Percentiles rank a stretch among this genome's conserved stretches.
phyloP scores from a whole-genome alignment of 1,140 invertebrate genomes.

The Penaeus vannamei region DNA sequence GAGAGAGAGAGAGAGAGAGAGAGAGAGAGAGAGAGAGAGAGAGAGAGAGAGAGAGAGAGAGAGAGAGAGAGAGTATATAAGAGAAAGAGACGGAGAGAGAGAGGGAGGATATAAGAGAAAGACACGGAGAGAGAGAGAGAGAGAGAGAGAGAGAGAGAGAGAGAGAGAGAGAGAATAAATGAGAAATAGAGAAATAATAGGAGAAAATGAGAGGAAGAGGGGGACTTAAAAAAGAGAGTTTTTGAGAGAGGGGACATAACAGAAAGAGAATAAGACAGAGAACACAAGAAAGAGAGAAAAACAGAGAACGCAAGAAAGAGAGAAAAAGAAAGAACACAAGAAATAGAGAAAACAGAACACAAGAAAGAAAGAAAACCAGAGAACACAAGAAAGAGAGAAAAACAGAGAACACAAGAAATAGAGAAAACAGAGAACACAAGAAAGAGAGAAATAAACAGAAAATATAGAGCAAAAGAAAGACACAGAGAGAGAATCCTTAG shows the following conservation, averaged over 20 bases:
- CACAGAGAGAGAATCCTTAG: neutral
- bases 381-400: too few species aligned
- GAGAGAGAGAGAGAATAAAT: neutral
- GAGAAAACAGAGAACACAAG: neutral
- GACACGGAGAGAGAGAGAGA: neutral
- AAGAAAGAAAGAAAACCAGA: too few species aligned
- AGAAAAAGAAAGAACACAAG: too few species aligned
- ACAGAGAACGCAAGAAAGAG: too few species aligned
- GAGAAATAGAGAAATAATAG: constrained; percentile 9
- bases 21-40: neutral
- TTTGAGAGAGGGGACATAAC: neutral
- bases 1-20: too few species aligned
- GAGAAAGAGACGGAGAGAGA: neutral
- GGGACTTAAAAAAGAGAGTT: too few species aligned
- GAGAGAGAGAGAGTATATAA: neutral
- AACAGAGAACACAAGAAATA: neutral
- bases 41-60: neutral
- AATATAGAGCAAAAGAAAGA: neutral
- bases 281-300: too few species aligned
- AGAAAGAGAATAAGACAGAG: neutral
- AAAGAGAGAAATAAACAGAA: constrained; percentile 6
- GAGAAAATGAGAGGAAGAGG: neutral
- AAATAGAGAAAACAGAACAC: too few species aligned
- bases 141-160: neutral
- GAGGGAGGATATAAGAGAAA: too few species aligned